Conservation (phyloP, 2,797 vertebrate species). For the Rhinella marina region DNA sequence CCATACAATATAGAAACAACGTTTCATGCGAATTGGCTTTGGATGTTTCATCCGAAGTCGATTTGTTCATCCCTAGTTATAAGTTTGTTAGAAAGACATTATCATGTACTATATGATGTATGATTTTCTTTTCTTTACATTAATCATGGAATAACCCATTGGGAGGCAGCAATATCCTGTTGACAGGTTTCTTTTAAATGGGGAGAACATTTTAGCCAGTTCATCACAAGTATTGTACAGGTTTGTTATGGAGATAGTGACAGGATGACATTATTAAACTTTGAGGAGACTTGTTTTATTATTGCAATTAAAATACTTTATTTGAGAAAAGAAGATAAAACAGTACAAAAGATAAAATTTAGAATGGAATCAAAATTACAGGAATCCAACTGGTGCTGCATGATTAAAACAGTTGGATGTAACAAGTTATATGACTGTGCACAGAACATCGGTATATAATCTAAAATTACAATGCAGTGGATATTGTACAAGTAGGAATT, state of each 20-base stretch:
- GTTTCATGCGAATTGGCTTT: too few relatives aligned
- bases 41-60: too few relatives aligned
- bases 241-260: not conserved
- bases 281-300: not conserved
- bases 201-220: too few relatives aligned
- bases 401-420: slow-evolving; percentile 49
- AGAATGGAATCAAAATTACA: slow-evolving; percentile 17
- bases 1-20: too few relatives aligned
- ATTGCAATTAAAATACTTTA: slow-evolving; percentile 40
- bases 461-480: slow-evolving; percentile 33
- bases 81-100: too few relatives aligned
- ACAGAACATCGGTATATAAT: slow-evolving; percentile 23
- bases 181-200: too few relatives aligned
- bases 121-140: too few relatives aligned
- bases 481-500: slow-evolving; percentile 45
- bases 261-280: not conserved
- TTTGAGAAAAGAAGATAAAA: not conserved
- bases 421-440: slow-evolving; percentile 37
- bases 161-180: too few relatives aligned
- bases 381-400: slow-evolving; percentile 13
- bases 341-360: slow-evolving; percentile 27
- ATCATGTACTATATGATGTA: too few relatives aligned
- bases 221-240: not conserved
- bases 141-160: too few relatives aligned
- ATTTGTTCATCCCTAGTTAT: too few relatives aligned